Conservation (phyloP, 2,797 vertebrate genomes). For the Acrossocheilus fasciatus region DNA sequence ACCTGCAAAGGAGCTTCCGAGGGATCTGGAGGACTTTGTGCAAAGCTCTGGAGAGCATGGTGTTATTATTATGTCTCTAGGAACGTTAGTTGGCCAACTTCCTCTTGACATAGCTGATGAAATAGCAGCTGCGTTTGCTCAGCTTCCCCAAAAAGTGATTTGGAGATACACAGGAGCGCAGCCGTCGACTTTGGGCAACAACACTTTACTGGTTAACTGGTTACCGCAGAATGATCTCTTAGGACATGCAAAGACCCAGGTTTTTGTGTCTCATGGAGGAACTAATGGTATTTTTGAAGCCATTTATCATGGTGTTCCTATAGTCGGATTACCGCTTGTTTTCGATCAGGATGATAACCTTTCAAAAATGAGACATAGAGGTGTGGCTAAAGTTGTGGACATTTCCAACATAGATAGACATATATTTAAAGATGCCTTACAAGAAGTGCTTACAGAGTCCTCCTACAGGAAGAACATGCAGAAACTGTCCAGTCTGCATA, state of each 20-base stretch:
- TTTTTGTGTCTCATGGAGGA: slow-evolving; percentile 77
- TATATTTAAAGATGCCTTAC: slow-evolving; percentile 68
- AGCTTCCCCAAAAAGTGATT: slow-evolving; percentile 80
- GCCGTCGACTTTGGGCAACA: slow-evolving; percentile 73
- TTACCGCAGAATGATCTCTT: slow-evolving; percentile 80
- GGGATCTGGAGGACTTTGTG: slow-evolving; percentile 75
- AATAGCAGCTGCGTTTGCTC: slow-evolving; percentile 74
- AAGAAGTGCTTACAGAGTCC: slow-evolving; percentile 73
- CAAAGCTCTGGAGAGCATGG: slow-evolving; percentile 78
- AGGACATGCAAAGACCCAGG: slow-evolving; percentile 71
- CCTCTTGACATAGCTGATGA: slow-evolving; percentile 69
- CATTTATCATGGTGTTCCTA: slow-evolving; percentile 69
- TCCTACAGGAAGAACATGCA: slow-evolving; percentile 75
- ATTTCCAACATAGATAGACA: slow-evolving; percentile 64
- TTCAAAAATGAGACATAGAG: slow-evolving; percentile 65
- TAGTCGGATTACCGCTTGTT: slow-evolving; percentile 70
- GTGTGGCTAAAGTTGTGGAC: slow-evolving; percentile 67
- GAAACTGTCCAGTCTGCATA: slow-evolving; percentile 73
- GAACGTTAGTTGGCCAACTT: slow-evolving; percentile 72
- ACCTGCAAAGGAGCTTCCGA: slow-evolving; percentile 72
- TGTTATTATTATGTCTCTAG: slow-evolving; percentile 80
- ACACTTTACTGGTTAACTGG: slow-evolving; percentile 78
- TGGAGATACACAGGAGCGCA: slow-evolving; percentile 75
- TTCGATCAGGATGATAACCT: slow-evolving; percentile 78
- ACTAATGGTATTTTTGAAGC: slow-evolving; percentile 76